Conservation (phyloP, 2,797 vertebrate species). For the Lindbergichthys nudifrons region DNA sequence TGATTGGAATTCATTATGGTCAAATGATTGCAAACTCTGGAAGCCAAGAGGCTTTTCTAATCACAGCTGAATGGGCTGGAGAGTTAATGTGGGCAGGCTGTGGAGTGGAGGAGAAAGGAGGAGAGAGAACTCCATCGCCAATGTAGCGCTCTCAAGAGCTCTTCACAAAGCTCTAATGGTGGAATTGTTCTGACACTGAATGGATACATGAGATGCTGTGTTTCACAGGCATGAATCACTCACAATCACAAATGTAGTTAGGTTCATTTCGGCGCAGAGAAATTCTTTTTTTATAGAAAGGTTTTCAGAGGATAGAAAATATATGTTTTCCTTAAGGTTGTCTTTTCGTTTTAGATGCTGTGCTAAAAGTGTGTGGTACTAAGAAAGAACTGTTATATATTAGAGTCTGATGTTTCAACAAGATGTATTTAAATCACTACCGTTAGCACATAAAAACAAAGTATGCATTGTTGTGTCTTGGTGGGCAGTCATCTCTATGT, state of each 20-base stretch:
- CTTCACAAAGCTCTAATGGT: constrained; percentile 76
- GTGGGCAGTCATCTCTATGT: background rate
- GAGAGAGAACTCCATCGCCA: constrained; percentile 70
- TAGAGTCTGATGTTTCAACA: background rate
- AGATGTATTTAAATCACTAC: background rate
- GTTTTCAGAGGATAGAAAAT: constrained; percentile 31
- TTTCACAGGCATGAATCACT: constrained; percentile 60
- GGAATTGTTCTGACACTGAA: constrained; percentile 80
- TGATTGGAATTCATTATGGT: constrained; percentile 88
- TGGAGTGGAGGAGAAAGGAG: constrained; percentile 75
- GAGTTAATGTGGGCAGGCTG: constrained; percentile 80
- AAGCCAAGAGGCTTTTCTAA: constrained; percentile 86
- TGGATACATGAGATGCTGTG: constrained; percentile 67
- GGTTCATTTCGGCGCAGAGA: constrained; percentile 37
- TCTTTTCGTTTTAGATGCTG: background rate
- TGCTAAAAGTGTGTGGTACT: background rate
- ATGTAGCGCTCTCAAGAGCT: constrained; percentile 71
- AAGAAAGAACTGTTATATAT: background rate
- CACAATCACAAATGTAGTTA: constrained; percentile 45
- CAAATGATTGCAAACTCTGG: constrained; percentile 88
- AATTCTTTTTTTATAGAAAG: constrained; percentile 10
- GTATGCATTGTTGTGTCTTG: background rate
- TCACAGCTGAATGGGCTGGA: constrained; percentile 83
- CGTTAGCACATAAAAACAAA: background rate
- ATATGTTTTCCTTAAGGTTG: constrained; percentile 2